phyloP scores from a whole-genome alignment of 1,140 invertebrate genomes.

The Drosophila ambigua region DNA sequence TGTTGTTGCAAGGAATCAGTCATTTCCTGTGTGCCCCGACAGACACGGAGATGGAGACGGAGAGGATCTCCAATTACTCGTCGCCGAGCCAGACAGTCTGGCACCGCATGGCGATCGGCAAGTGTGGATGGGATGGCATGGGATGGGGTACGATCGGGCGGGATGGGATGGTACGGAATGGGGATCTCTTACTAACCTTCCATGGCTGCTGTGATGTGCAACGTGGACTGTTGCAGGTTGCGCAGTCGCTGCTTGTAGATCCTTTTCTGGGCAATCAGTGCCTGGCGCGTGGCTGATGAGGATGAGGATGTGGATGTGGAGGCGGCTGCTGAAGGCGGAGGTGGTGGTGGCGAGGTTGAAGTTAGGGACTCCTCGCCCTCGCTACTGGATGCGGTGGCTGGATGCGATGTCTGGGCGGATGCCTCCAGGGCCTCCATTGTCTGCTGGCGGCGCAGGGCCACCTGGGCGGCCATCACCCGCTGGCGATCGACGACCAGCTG shows the following conservation, averaged over 20 bases:
- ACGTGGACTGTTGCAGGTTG: slow-evolving; percentile 86
- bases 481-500: slow-evolving; percentile 94
- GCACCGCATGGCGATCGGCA: slow-evolving; percentile 47
- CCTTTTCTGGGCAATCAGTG: slow-evolving; percentile 85
- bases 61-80: slow-evolving; percentile 50
- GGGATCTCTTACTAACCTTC: slow-evolving; percentile 62
- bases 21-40: slow-evolving; percentile 67
- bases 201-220: slow-evolving; percentile 79
- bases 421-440: slow-evolving; percentile 84
- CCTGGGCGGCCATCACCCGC: slow-evolving; percentile 95
- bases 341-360: slow-evolving; percentile 18
- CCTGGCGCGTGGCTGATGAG: slow-evolving; percentile 80
- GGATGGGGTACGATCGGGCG: neutral
- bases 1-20: slow-evolving; percentile 50
- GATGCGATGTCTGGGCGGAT: slow-evolving; percentile 18
- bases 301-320: slow-evolving; percentile 2
- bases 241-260: slow-evolving; percentile 86
- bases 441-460: slow-evolving; percentile 88
- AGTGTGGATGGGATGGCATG: neutral
- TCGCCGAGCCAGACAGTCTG: slow-evolving; percentile 69
- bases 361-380: slow-evolving; percentile 48
- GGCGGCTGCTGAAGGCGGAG: slow-evolving; percentile 14
- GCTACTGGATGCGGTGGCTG: slow-evolving; percentile 19
- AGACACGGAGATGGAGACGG: neutral
- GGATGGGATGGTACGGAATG: neutral